phyloP scores from a whole-genome alignment of 2,888 invertebrate genomes.

The Platynereis dumerilii region DNA sequence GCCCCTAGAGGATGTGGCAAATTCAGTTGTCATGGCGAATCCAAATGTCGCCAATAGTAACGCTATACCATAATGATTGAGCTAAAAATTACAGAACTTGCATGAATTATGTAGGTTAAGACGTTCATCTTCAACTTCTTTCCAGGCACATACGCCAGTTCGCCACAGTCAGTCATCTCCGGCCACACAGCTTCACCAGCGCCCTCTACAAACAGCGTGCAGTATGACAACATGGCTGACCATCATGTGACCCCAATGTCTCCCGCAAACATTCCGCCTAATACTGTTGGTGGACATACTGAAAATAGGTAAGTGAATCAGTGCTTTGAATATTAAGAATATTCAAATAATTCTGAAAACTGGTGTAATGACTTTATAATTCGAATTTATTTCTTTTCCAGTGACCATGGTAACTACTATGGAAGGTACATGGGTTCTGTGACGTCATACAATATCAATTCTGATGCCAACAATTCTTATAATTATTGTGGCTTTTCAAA shows the following conservation, averaged over 20 bases:
- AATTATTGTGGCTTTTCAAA: constrained; percentile 8
- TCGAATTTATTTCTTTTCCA: constrained; percentile 1
- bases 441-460: constrained; percentile 5
- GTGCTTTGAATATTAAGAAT: background rate
- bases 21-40: too few relatives aligned
- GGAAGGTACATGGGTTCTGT: constrained; percentile 15
- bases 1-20: too few relatives aligned
- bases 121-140: background rate
- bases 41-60: too few relatives aligned
- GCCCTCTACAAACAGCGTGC: background rate
- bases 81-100: too few relatives aligned
- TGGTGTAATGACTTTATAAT: background rate
- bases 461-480: constrained; percentile 9
- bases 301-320: background rate
- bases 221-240: constrained; percentile 4
- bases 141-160: constrained; percentile 6
- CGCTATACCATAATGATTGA: too few relatives aligned
- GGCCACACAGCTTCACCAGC: background rate
- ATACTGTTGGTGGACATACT: background rate
- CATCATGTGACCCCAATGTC: constrained; percentile 1
- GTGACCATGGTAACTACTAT: constrained; percentile 13
- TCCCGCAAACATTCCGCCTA: background rate
- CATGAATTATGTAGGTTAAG: too few relatives aligned
- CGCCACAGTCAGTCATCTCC: background rate
- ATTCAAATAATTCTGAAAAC: too few relatives aligned